These are phyloP conservation scores for Anisognathus igniventris DNA, from an alignment of 2,797 vertebrate species.

Conservation along the genomic window DNA sequence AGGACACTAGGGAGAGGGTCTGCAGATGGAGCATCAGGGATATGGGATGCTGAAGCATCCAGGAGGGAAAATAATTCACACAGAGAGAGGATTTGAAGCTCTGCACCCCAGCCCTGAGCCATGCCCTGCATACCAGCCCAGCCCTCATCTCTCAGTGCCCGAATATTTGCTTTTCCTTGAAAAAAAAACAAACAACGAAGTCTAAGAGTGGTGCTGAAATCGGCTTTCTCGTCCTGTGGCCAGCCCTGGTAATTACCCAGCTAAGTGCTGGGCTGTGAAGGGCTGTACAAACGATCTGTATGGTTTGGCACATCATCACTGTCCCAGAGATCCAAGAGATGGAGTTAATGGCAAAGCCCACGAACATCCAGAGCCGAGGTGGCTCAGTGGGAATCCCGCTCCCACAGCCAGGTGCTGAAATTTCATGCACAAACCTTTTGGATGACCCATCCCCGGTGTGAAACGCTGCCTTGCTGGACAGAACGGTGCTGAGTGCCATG, in stretches of 20 bases:
- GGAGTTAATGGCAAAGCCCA: background rate
- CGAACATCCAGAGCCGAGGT: background rate
- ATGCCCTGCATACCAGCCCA: background rate
- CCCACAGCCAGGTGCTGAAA: background rate
- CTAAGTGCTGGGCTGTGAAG: background rate
- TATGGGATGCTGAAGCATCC: background rate
- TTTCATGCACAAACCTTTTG: fast-evolving
- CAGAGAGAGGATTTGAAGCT: background rate
- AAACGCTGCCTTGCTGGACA: background rate
- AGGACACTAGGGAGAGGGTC: background rate
- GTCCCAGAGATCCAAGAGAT: background rate
- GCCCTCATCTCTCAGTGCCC: background rate
- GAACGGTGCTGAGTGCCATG: fast-evolving
- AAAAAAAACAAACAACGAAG: background rate
- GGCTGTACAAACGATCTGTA: background rate
- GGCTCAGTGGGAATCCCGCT: background rate
- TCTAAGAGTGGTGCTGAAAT: background rate
- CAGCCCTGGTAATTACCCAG: background rate
- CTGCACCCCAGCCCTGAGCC: background rate
- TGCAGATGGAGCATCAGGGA: background rate
- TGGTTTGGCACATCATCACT: background rate
- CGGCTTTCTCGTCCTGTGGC: background rate
- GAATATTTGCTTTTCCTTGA: background rate
- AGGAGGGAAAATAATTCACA: background rate
- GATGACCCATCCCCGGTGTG: background rate